Evolutionary conservation across 2,113 vertebrate genomes (phyloP).

Genomic region (Pontoporia blainvillei): DNA sequence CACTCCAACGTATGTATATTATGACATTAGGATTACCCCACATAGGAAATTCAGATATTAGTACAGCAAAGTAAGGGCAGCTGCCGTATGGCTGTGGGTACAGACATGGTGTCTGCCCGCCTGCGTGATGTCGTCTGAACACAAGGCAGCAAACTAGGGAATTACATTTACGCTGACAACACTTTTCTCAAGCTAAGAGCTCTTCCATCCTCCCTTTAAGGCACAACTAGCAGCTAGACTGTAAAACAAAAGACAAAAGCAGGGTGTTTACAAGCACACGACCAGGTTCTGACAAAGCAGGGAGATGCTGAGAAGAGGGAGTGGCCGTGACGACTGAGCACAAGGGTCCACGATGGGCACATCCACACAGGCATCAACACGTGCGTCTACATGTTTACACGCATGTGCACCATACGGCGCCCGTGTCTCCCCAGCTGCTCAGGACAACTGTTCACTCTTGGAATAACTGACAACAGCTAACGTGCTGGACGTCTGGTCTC

Average conservation of each 20-base stretch:
- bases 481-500: accelerated
- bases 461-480: background rate
- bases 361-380: accelerated
- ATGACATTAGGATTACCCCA: accelerated
- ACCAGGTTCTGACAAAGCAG: background rate
- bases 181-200: accelerated
- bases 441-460: accelerated
- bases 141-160: accelerated
- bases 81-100: accelerated
- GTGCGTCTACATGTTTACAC: accelerated
- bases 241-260: background rate
- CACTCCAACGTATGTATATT: accelerated
- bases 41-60: accelerated
- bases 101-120: accelerated
- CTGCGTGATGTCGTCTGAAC: background rate
- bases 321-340: accelerated
- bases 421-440: accelerated
- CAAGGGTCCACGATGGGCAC: accelerated
- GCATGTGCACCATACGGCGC: accelerated
- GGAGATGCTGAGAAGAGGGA: no score
- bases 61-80: background rate
- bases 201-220: background rate
- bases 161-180: accelerated
- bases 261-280: accelerated
- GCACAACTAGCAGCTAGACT: background rate